These are phyloP conservation scores for Cydia splendana DNA, from an alignment of 1,140 invertebrate species.

Conservation along the genomic window DNA sequence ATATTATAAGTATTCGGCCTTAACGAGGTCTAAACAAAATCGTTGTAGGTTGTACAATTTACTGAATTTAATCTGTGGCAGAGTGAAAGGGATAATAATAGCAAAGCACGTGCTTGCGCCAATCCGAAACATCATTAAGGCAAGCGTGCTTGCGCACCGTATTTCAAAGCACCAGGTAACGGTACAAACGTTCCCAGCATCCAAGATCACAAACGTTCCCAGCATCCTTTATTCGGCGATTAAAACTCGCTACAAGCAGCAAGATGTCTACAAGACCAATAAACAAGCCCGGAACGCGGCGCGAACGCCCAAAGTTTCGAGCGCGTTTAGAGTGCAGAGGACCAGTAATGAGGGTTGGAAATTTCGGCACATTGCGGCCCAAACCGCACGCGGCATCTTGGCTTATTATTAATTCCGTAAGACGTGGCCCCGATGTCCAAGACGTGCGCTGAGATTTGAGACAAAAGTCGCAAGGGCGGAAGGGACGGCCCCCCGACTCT, in stretches of 20 bases:
- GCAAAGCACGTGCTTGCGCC: slow-evolving; percentile 22
- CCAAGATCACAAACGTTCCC: slow-evolving; percentile 51
- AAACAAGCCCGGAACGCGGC: slow-evolving; percentile 72
- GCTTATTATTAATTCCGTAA: slow-evolving; percentile 80
- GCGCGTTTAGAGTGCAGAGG: slow-evolving; percentile 75
- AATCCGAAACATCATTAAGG: slow-evolving; percentile 18
- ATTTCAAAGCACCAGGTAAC: slow-evolving; percentile 30
- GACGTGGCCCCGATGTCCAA: slow-evolving; percentile 79
- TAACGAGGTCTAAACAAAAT: too few species aligned
- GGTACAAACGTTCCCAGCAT: slow-evolving; percentile 56
- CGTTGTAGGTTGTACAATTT: not conserved
- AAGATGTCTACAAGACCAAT: slow-evolving; percentile 72
- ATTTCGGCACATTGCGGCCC: slow-evolving; percentile 75
- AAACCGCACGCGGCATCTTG: slow-evolving; percentile 76
- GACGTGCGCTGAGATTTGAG: slow-evolving; percentile 77
- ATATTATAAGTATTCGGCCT: too few species aligned
- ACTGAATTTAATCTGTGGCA: not conserved
- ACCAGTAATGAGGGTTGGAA: slow-evolving; percentile 77
- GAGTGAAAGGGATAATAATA: slow-evolving; percentile 2
- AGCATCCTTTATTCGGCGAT: slow-evolving; percentile 73
- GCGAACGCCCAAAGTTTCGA: slow-evolving; percentile 69
- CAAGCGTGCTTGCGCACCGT: not conserved
- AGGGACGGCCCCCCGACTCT: slow-evolving; percentile 49
- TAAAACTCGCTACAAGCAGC: slow-evolving; percentile 63
- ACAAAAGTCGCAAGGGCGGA: slow-evolving; percentile 74